A percentile compares a stretch with the other conserved stretches of the same genome.
These are phyloP conservation scores for Conistra vaccinii DNA, from an alignment of 2,888 invertebrate genomes.

Conservation along the genomic window DNA sequence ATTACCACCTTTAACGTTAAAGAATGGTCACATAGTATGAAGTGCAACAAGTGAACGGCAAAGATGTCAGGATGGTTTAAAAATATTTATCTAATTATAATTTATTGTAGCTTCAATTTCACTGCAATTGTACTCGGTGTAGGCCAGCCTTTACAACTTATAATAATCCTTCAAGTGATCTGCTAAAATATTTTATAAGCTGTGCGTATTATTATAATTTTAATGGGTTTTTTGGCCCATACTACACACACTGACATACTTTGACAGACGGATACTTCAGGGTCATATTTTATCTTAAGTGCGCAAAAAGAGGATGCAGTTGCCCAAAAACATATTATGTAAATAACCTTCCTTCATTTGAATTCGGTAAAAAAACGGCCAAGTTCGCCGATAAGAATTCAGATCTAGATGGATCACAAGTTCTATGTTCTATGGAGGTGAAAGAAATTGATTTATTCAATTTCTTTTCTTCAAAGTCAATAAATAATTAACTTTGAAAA, in stretches of 20 bases:
- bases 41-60: background rate
- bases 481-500: too few relatives aligned
- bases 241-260: background rate
- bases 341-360: too few relatives aligned
- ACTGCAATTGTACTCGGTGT: background rate
- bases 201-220: conserved; percentile 15
- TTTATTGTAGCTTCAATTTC: too few relatives aligned
- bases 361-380: background rate
- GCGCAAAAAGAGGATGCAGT: conserved; percentile 48
- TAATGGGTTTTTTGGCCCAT: conserved; percentile 24
- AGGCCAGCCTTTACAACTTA: background rate
- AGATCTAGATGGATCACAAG: too few relatives aligned
- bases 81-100: background rate
- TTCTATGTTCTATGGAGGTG: too few relatives aligned
- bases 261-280: background rate
- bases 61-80: background rate
- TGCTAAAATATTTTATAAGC: conserved; percentile 12
- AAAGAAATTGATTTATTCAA: too few relatives aligned
- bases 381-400: background rate
- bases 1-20: background rate
- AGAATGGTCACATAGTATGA: background rate
- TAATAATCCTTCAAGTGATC: background rate
- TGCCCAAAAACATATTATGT: background rate
- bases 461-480: too few relatives aligned
- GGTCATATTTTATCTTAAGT: conserved; percentile 16